Base-by-base conservation (phyloP, 2,888 invertebrate species). In the Cephus rjabovi region DNA sequence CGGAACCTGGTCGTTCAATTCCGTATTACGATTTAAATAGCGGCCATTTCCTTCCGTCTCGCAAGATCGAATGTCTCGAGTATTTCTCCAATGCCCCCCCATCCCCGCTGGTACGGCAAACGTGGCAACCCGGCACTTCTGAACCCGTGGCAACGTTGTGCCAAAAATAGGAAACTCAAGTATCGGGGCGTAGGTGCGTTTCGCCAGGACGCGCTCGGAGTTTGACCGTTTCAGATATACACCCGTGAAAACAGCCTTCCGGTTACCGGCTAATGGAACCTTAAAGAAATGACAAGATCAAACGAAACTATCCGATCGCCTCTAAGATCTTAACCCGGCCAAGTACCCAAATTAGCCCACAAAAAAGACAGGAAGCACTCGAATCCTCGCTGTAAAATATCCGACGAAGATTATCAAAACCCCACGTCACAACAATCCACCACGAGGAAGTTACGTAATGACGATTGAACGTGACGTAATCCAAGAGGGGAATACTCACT, bases 121-220 rank as follows among this genome's bases (percentile, higher is more conserved):
- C 71, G 71, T 71, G 34, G 71, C 71, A 71, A 34, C 71, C 71
- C 3, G 31, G 31, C 31, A 30, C 74, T 34, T 56, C 56, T 56
- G 56, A 56, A 74, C 35, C 74, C n/a, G 34, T 74, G 80, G 78
- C 81, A 81, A 79, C 80, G 81, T 79, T 78, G 81, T 77, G 80
- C 83, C 83, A 79, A 81, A 83, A 83, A 83, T 83, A 83, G 82
- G 78, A 71, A 70, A 80, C 76, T 78, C 79, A 76, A 69, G 79
- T 78, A 75, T 77, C 74, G 69, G 23, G 79, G 77, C 77, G 76
- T 77, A 40, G 76, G 76, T 74, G 79, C 76, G 34, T n/a, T 74
- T 74, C 74, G 35, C 56, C 56, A 56, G 56, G 23, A 56, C 56
- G 12, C 40, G 9, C 56, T 2, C 56, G 56, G 23, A 56, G 56